These are phyloP conservation scores for Clanis bilineata DNA, from an alignment of 2,888 invertebrate genomes.

Conservation along the genomic window DNA sequence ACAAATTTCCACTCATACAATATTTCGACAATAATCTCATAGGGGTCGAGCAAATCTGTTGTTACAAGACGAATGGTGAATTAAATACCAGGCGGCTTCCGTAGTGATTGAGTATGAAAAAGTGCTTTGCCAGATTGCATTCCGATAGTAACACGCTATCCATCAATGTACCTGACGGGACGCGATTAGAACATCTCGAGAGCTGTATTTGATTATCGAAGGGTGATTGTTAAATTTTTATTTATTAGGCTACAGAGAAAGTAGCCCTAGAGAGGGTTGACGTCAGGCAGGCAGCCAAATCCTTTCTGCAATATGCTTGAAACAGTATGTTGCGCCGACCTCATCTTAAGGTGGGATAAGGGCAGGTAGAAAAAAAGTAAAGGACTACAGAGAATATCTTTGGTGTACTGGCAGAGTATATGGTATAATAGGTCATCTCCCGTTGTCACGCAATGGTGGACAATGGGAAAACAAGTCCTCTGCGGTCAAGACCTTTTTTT, in stretches of 20 bases:
- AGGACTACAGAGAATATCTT: no score
- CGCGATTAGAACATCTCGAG: slow-evolving; percentile 28
- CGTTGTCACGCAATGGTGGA: no score
- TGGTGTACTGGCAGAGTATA: no score
- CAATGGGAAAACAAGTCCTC: no score
- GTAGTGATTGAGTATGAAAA: slow-evolving; percentile 77
- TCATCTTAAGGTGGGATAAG: no score
- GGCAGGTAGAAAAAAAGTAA: no score
- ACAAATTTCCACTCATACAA: not conserved
- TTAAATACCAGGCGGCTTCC: slow-evolving; percentile 56
- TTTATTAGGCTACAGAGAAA: not conserved
- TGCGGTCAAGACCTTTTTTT: no score
- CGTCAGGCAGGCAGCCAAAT: no score
- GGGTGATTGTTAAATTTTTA: not conserved
- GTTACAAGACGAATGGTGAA: slow-evolving; percentile 73
- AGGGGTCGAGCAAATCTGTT: slow-evolving; percentile 48
- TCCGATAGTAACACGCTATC: slow-evolving; percentile 46
- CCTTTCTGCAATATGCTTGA: no score
- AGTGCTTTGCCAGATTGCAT: slow-evolving; percentile 63
- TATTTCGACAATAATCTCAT: not conserved
- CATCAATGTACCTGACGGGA: slow-evolving; percentile 45
- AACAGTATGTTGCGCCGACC: no score
- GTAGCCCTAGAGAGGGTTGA: no score
- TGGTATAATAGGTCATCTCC: no score
- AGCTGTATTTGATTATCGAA: slow-evolving; percentile 25